Evolutionary conservation across 2,113 vertebrate genomes (phyloP), one percentile per base, ranked within the genome.

Genomic region (Pavo muticus): DNA sequence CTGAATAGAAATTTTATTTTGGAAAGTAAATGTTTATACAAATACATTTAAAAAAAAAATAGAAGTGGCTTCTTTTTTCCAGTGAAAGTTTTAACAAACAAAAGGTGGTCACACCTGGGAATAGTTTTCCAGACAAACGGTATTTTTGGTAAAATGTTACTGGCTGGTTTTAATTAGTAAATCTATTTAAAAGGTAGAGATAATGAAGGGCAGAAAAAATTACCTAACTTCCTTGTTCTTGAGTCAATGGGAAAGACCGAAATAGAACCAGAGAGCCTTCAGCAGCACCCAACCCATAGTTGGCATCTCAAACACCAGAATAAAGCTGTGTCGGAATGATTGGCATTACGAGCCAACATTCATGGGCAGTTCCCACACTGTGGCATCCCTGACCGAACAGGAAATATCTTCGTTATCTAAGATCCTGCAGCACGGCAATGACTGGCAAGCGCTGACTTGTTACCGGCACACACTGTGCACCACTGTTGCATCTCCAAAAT

Each of bases 301-400:
- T 76, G 90, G 71, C 78, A 92, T 95, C 60, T 94, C 68, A 94
- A 91, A 89, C 12, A 79, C 32, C 71, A 79, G 63, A 83, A 4
- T 44, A 76, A 87, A 80, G 47, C 0, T 29, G 25, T 0, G 13
- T 32, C 0, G 24, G 75, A 93, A 96, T 94, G 93, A 88, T 30
- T 91, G 82, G 69, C 79, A 75, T 88, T 2, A 0, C 37, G 68
- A 84, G 61, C 18, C 42, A 60, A 54, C 3, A 1, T 42, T 74
- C 80, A 78, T 56, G 72, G 72, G 87, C 60, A 77, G 75, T 86
- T 93, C 72, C 71, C 85, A 95, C 75, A 90, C 65, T 88, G 73
- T 73, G 91, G 74, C 81, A 87, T 59, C 84, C 59, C 16, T 0
- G 1, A 30, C 50, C 0, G 0, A 90, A 75, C 82, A 88, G 87